phyloP scores from a whole-genome alignment of 1,140 invertebrate genomes.

The Drosophila kanapiae region DNA sequence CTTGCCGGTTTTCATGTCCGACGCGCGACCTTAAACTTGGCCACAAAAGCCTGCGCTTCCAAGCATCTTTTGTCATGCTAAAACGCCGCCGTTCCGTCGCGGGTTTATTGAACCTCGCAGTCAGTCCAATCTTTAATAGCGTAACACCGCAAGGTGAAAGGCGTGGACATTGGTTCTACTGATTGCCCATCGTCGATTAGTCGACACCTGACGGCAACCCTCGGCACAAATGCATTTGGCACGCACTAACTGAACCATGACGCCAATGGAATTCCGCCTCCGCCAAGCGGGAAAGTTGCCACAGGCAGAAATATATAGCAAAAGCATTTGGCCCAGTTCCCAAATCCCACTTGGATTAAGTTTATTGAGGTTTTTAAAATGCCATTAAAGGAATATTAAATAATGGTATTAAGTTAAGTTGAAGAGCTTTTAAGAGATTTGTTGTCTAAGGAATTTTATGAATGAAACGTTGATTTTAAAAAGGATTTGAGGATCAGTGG shows the following conservation, averaged over 20 bases:
- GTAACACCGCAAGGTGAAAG: constrained; percentile 62
- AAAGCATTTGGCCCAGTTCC: constrained; percentile 12
- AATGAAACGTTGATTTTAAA: too few relatives aligned
- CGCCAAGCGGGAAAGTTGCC: constrained; percentile 58
- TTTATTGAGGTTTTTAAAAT: constrained; percentile 2
- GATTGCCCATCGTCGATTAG: constrained; percentile 63
- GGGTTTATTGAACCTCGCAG: constrained; percentile 69
- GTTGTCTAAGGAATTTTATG: not conserved
- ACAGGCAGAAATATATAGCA: constrained; percentile 25
- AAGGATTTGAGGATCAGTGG: too few relatives aligned
- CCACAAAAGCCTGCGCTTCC: constrained; percentile 25
- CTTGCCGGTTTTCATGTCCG: constrained; percentile 55
- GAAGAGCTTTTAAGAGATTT: not conserved
- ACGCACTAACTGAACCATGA: constrained; percentile 41
- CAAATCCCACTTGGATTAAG: not conserved
- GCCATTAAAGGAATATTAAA: not conserved
- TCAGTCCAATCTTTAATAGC: constrained; percentile 32
- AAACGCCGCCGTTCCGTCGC: constrained; percentile 10
- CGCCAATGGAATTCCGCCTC: constrained; percentile 29
- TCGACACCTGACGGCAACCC: constrained; percentile 32
- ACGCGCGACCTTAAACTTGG: constrained; percentile 48
- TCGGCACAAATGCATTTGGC: constrained; percentile 22
- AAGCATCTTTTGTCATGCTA: constrained; percentile 69
- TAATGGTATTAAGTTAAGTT: too few relatives aligned
- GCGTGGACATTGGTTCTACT: constrained; percentile 34